Conservation (phyloP, 2,888 invertebrate species). For the Frankliniella fusca region DNA sequence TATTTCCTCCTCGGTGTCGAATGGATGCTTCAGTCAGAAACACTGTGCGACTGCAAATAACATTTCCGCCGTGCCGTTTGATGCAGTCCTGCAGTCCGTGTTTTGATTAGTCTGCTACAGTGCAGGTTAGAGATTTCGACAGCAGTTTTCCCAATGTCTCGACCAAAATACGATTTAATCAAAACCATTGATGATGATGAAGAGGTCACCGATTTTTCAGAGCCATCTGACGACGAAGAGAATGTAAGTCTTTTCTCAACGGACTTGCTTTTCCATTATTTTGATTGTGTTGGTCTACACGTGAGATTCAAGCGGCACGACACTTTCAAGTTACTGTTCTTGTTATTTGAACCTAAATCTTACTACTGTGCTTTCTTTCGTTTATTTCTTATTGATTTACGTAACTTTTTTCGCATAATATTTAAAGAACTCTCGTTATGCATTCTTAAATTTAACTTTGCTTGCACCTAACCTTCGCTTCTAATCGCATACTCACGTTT, state of each 20-base stretch:
- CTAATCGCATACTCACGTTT: constrained; percentile 8
- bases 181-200: constrained; percentile 80
- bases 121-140: background rate
- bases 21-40: too few species aligned
- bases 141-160: background rate
- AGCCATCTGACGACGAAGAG: constrained; percentile 72
- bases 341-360: background rate
- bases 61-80: background rate
- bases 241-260: constrained; percentile 57
- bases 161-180: constrained; percentile 56
- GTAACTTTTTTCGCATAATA: background rate
- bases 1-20: too few species aligned
- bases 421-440: background rate
- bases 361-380: background rate
- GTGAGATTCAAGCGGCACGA: background rate
- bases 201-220: constrained; percentile 71
- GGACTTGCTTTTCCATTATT: background rate
- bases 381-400: background rate
- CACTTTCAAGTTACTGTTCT: background rate
- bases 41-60: too few species aligned
- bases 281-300: background rate
- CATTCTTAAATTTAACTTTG: background rate
- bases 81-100: background rate
- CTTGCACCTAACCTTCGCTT: background rate
- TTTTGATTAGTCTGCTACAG: background rate